phyloP scores from a whole-genome alignment of 2,113 vertebrate genomes.

The Halichoerus grypus region DNA sequence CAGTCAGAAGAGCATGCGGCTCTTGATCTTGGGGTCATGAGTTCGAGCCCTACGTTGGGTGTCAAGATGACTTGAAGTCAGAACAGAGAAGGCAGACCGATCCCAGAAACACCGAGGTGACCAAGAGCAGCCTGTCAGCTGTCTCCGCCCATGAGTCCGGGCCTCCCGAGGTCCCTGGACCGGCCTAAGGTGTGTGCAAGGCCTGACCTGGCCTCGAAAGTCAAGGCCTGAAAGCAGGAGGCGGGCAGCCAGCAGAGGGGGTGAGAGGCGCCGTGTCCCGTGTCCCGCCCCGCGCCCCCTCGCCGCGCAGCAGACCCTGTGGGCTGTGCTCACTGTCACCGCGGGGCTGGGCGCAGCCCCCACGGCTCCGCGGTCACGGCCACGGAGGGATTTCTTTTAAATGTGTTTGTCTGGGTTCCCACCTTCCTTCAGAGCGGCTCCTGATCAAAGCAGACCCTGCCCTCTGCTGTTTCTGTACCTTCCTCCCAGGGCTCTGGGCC shows the following conservation, averaged over 20 bases:
- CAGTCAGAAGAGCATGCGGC: too few relatives aligned
- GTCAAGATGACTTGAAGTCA: background rate
- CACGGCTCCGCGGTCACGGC: background rate
- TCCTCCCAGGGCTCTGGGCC: background rate
- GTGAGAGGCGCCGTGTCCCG: background rate
- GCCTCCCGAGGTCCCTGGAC: background rate
- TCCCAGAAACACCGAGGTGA: background rate
- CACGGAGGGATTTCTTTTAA: background rate
- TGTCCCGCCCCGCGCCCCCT: background rate
- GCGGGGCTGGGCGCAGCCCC: too few relatives aligned
- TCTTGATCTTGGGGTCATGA: background rate
- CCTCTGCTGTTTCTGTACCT: background rate
- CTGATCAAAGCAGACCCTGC: background rate
- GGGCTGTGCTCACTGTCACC: background rate
- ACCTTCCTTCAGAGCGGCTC: background rate
- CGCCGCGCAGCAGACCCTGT: background rate
- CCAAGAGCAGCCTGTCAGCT: background rate
- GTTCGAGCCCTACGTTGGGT: background rate
- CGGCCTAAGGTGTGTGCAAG: background rate
- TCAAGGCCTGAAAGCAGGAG: background rate
- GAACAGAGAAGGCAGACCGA: background rate
- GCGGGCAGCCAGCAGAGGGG: background rate
- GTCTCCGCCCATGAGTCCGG: accelerated
- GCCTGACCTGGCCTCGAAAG: background rate
- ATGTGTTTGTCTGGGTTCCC: background rate